These are phyloP conservation scores for Gastrophysa polygoni DNA, from an alignment of 2,888 invertebrate species.

Conservation along the genomic window DNA sequence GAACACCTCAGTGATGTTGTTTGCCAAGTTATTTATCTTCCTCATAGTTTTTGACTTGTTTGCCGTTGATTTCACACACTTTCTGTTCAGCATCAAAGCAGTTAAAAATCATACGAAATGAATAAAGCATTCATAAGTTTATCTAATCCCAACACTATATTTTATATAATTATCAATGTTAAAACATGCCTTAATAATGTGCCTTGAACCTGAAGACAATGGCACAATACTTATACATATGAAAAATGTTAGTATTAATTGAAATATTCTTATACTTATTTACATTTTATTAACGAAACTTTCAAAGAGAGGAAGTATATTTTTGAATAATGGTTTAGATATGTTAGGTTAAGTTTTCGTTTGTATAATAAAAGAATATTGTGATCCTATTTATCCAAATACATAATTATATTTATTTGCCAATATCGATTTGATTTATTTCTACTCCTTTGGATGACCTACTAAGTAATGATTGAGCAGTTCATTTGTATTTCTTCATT, in stretches of 20 bases:
- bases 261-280: slow-evolving; percentile 3
- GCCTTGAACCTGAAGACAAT: slow-evolving; percentile 19
- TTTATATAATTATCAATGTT: neutral
- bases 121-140: too few relatives aligned
- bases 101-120: too few relatives aligned
- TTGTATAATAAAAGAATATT: slow-evolving; percentile 29
- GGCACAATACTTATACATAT: neutral
- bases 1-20: too few relatives aligned
- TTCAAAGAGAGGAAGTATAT: neutral
- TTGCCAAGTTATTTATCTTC: too few relatives aligned
- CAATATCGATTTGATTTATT: slow-evolving; percentile 2
- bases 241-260: slow-evolving; percentile 7
- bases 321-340: neutral
- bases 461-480: too few relatives aligned
- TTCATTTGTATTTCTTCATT: too few relatives aligned
- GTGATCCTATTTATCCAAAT: slow-evolving; percentile 33
- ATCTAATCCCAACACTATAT: too few relatives aligned
- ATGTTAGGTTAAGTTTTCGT: slow-evolving; percentile 28
- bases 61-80: too few relatives aligned
- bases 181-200: slow-evolving; percentile 20
- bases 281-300: slow-evolving; percentile 13
- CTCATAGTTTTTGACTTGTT: too few relatives aligned
- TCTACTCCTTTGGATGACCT: too few relatives aligned
- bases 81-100: too few relatives aligned
- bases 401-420: slow-evolving; percentile 35